phyloP scores from a whole-genome alignment of 1,140 invertebrate genomes.

The Vollenhovia emeryi region DNA sequence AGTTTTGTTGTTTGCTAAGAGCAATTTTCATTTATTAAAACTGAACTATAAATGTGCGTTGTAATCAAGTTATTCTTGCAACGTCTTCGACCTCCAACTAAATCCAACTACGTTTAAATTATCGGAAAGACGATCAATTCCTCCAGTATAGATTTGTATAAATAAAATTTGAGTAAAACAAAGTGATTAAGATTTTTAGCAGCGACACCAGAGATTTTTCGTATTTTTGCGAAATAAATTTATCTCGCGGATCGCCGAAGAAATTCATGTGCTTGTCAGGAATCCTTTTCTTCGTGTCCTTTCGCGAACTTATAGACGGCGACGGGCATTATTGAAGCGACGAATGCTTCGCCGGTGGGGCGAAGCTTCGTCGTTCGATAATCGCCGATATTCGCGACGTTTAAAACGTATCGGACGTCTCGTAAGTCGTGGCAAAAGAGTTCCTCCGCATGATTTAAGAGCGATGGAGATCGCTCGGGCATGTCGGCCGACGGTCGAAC shows the following conservation, averaged over 20 bases:
- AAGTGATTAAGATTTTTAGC: conserved; percentile 27
- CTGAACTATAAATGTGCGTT: background rate
- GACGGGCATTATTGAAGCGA: conserved; percentile 10
- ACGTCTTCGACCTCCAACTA: background rate
- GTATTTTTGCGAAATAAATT: background rate
- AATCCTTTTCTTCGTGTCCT: background rate
- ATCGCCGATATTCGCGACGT: conserved; percentile 19
- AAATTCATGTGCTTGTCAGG: background rate
- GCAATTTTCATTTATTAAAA: background rate
- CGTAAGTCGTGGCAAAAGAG: conserved; percentile 11
- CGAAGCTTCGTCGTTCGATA: conserved; percentile 23
- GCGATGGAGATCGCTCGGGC: background rate
- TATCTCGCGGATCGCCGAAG: background rate
- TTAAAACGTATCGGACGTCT: conserved; percentile 13
- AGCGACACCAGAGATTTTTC: background rate
- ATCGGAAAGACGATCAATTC: background rate
- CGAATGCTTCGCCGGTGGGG: background rate
- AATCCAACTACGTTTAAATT: background rate
- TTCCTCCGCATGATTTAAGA: conserved; percentile 39
- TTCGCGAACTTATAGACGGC: background rate
- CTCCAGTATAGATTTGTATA: background rate
- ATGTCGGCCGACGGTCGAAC: background rate
- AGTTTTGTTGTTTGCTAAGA: too few species aligned
- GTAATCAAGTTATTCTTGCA: background rate
- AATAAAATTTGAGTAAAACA: conserved; percentile 6